phyloP scores from a whole-genome alignment of 2,797 vertebrate genomes.

The Coreius guichenoti region DNA sequence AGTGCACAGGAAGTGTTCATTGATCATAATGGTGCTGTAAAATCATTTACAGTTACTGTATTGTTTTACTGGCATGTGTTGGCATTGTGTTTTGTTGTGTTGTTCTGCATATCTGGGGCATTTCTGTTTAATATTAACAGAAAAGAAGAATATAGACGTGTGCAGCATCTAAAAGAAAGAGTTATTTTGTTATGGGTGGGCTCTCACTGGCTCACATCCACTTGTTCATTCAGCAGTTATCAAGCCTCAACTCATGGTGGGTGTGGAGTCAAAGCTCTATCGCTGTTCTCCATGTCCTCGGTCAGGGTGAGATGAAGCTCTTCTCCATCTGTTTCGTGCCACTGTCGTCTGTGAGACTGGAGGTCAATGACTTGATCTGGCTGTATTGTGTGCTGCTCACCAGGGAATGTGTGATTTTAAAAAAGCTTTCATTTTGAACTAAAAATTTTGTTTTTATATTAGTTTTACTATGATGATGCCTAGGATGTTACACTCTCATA shows the following conservation, averaged over 20 bases:
- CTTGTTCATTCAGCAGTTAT: constrained; percentile 50
- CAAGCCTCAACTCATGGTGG: constrained; percentile 48
- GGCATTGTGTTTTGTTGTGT: background rate
- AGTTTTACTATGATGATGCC: background rate
- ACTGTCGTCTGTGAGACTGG: background rate
- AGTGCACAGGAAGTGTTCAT: background rate
- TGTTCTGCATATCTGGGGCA: background rate
- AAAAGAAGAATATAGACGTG: background rate
- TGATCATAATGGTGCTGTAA: constrained; percentile 5
- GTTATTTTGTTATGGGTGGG: constrained; percentile 5
- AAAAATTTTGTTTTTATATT: too few relatives aligned
- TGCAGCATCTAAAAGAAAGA: background rate
- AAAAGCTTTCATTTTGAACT: background rate
- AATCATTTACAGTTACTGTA: background rate
- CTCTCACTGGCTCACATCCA: background rate
- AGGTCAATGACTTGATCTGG: background rate
- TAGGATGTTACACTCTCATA: background rate
- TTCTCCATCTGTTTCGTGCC: constrained; percentile 1
- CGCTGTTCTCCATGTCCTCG: constrained; percentile 38
- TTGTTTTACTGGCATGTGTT: background rate
- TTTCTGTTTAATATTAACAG: constrained; percentile 34
- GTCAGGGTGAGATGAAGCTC: background rate
- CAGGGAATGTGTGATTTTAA: too few relatives aligned
- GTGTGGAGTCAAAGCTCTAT: constrained; percentile 59
- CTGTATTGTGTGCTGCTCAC: background rate